Evolutionary conservation across 2,797 vertebrate genomes (phyloP).

Genomic region (Mastacembelus armatus): DNA sequence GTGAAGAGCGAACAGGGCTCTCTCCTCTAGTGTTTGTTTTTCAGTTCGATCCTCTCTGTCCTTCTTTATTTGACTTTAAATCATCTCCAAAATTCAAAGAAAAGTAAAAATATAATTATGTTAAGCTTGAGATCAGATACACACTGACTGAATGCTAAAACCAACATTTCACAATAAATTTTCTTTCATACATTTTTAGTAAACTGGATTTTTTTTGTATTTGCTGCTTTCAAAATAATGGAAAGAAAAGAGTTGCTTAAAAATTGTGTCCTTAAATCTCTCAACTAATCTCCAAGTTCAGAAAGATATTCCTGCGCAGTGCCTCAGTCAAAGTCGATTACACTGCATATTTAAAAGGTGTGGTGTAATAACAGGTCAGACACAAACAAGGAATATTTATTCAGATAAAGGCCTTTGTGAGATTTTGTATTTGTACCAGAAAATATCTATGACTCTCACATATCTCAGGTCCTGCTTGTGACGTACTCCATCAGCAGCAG

Average conservation of each 20-base stretch:
- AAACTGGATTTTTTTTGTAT: no score
- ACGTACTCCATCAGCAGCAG: slow-evolving; percentile 55
- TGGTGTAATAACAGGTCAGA: neutral
- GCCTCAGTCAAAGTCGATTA: neutral
- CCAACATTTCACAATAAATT: no score
- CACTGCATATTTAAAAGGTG: neutral
- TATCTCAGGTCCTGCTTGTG: slow-evolving; percentile 47
- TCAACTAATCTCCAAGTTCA: neutral
- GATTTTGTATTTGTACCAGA: slow-evolving; percentile 25
- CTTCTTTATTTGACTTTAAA: neutral
- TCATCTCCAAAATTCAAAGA: neutral
- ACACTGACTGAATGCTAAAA: no score
- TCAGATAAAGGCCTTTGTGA: slow-evolving; percentile 17
- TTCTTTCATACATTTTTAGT: no score
- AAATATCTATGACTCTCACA: slow-evolving; percentile 39
- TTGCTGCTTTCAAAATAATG: no score
- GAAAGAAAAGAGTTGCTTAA: no score
- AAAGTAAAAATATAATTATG: neutral
- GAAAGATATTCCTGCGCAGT: neutral
- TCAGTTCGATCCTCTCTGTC: neutral
- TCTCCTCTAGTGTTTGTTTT: neutral
- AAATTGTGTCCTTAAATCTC: neutral
- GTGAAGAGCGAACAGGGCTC: neutral
- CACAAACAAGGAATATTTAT: slow-evolving; percentile 2
- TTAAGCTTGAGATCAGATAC: no score